Conservation (phyloP, 2,797 vertebrate species). For the Myotis pilosus region DNA sequence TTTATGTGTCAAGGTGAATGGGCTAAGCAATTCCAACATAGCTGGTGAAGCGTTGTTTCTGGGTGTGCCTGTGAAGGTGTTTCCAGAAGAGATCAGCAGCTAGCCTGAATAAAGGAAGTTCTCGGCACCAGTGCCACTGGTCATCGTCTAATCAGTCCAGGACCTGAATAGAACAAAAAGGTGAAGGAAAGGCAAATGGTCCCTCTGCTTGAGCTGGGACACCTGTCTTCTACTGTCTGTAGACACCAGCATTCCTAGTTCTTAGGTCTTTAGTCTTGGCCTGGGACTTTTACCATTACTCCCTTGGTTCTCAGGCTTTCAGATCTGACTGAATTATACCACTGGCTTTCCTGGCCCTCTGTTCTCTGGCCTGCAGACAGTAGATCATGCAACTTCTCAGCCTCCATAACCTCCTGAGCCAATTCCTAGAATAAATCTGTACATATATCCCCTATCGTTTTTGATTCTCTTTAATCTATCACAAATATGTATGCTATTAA, state of each 20-base stretch:
- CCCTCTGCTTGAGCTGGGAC: neutral
- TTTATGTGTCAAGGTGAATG: neutral
- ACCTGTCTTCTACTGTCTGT: neutral
- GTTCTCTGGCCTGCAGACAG: neutral
- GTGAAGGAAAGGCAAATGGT: neutral
- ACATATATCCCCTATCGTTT: neutral
- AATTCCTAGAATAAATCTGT: neutral
- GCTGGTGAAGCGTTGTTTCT: neutral
- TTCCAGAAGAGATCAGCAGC: neutral
- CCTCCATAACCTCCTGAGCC: neutral
- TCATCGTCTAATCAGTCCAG: neutral
- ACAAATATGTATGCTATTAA: neutral
- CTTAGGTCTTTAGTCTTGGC: neutral
- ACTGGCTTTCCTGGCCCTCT: neutral
- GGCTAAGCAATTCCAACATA: neutral
- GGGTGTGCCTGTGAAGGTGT: neutral
- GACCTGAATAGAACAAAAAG: neutral
- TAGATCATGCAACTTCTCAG: neutral
- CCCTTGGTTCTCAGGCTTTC: neutral
- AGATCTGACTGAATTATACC: neutral
- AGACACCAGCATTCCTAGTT: neutral
- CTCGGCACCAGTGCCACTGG: neutral
- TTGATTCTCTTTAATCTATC: neutral
- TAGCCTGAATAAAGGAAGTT: neutral
- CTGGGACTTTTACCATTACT: rapidly evolving